Evolutionary conservation across 1,140 invertebrate species (phyloP).

Genomic region (Paraescarpia echinospica): DNA sequence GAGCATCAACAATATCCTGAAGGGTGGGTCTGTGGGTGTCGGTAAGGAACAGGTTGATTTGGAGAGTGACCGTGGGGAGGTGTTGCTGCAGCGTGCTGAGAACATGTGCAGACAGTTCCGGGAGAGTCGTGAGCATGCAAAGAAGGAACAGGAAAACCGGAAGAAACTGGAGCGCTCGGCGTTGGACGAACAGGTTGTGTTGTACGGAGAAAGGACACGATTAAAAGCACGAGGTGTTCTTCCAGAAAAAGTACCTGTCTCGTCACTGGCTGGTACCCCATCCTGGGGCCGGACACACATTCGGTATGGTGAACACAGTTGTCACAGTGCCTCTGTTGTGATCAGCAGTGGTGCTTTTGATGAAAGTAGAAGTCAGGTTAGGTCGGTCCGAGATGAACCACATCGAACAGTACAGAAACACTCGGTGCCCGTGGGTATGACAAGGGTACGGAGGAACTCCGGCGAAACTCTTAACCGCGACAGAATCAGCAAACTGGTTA

Average conservation of each 20-base stretch:
- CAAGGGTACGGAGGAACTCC: not conserved
- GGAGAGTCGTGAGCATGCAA: not conserved
- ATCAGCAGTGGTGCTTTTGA: not conserved
- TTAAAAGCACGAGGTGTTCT: not conserved
- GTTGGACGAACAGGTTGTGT: not conserved
- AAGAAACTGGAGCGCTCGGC: not conserved
- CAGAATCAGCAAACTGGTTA: slow-evolving; percentile 1
- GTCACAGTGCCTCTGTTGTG: not conserved
- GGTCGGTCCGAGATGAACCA: not conserved
- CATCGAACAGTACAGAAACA: not conserved
- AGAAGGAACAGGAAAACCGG: not conserved
- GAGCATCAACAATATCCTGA: not conserved
- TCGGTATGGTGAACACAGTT: not conserved
- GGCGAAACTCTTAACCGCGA: not conserved
- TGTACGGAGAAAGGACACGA: not conserved
- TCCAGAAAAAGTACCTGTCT: not conserved
- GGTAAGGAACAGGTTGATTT: not conserved
- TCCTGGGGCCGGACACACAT: not conserved
- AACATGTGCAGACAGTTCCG: not conserved
- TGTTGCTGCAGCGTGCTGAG: not conserved
- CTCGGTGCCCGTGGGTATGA: not conserved
- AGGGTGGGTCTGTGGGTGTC: not conserved
- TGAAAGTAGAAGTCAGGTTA: not conserved
- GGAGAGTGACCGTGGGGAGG: not conserved
- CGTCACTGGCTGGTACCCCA: not conserved